A percentile compares a stretch with the other conserved stretches of the same genome.
These are phyloP conservation scores for Polypterus bichir DNA, from an alignment of 2,113 vertebrate species.

Conservation along the genomic window DNA sequence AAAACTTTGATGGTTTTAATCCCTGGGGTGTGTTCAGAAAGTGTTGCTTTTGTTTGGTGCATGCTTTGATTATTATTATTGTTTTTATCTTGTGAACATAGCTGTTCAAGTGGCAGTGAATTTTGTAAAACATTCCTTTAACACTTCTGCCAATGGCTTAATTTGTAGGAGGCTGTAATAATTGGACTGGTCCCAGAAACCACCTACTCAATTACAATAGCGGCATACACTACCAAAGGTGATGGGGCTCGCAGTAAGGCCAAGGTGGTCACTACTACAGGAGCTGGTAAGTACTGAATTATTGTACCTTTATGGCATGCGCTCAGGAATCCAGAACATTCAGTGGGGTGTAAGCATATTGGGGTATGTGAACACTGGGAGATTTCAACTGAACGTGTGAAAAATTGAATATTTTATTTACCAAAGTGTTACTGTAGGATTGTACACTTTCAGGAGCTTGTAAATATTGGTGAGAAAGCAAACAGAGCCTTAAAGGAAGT, in stretches of 20 bases:
- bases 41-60: conserved; percentile 3
- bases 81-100: too few relatives aligned
- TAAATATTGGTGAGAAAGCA: too few relatives aligned
- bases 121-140: too few relatives aligned
- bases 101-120: too few relatives aligned
- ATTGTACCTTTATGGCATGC: neutral
- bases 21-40: conserved; percentile 3
- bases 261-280: conserved; percentile 77
- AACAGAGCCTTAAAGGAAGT: too few relatives aligned
- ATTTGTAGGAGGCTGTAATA: conserved; percentile 68
- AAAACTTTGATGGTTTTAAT: conserved; percentile 17
- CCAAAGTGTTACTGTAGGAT: too few relatives aligned
- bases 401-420: too few relatives aligned
- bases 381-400: too few relatives aligned
- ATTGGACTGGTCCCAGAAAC: conserved; percentile 79
- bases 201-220: conserved; percentile 79
- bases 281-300: conserved; percentile 60
- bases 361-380: too few relatives aligned
- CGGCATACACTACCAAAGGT: conserved; percentile 84
- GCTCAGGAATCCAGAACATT: too few relatives aligned
- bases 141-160: conserved; percentile 2
- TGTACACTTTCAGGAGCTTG: too few relatives aligned
- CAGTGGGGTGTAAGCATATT: too few relatives aligned
- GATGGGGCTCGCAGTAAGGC: conserved; percentile 88
- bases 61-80: neutral